Evolutionary conservation across 2,113 vertebrate species (phyloP).

Genomic region (Sturnira hondurensis): DNA sequence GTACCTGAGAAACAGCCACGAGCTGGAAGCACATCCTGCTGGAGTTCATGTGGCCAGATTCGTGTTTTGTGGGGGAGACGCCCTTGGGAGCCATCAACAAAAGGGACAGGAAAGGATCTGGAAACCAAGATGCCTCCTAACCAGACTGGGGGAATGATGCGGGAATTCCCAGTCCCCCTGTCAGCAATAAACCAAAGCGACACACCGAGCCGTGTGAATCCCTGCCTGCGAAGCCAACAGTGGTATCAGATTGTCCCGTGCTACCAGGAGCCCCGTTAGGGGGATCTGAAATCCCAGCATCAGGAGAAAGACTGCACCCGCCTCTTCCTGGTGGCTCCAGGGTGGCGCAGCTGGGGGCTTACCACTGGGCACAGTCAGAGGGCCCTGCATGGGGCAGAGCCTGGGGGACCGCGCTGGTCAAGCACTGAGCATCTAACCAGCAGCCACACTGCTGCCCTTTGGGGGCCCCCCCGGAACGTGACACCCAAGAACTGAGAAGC

Average conservation of each 20-base stretch:
- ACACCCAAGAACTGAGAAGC: neutral
- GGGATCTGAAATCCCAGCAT: neutral
- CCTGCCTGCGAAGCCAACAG: neutral
- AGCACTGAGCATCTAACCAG: neutral
- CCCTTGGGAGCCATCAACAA: neutral
- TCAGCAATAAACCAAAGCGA: neutral
- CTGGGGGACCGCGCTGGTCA: neutral
- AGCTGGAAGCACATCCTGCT: accelerated
- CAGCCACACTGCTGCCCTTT: neutral
- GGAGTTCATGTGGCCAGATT: accelerated
- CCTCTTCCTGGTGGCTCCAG: neutral
- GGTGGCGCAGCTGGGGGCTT: neutral
- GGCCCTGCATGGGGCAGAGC: neutral
- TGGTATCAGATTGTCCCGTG: accelerated
- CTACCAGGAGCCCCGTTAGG: neutral
- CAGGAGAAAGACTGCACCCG: neutral
- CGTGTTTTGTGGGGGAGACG: accelerated
- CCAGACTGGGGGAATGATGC: neutral
- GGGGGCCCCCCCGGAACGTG: neutral
- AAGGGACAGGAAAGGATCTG: neutral
- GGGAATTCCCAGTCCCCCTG: neutral
- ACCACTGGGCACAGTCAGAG: neutral
- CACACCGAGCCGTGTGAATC: accelerated
- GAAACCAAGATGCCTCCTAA: neutral
- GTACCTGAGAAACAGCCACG: neutral